Base-by-base conservation (phyloP, 1,140 invertebrate genomes). In the Cotesia typhae region DNA sequence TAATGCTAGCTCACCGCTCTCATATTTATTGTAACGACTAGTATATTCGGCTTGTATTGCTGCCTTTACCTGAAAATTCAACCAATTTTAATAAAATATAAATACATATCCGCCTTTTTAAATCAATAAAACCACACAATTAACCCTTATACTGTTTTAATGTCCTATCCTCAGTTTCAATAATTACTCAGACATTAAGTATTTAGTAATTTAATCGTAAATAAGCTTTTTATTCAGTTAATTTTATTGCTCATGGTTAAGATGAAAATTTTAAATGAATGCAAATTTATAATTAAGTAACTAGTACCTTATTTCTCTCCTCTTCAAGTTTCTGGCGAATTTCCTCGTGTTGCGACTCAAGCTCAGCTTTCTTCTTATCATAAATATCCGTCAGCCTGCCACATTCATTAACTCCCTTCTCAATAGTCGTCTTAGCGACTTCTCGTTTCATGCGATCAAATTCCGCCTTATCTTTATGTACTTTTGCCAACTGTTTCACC, bases 401-500 rank as follows among this genome's bases (percentile, higher is more conserved):
- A 41, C 94, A 90, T 85, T 96, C 94, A 35, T 92, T 90, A 47
- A 96, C 94, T 37, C 94, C 94, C 72, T 93, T 92, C 77, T 94
- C 93, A 53, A 96, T 94, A 1, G 94, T 92, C 57, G 91, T 90
- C 72, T 90, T 91, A 14, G 89, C 90, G 2, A 94, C 91, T 84
- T 94, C 93, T 38, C 93, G 85, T 78, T 94, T 94, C 83, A 93
- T 92, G 76, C 92, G 90, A 73, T 83, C 92, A 74, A 98, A 89
- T 84, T 98, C 96, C 78, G 96, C 95, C 81, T 96, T 94, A 81
- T 98, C 96, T 78, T 90, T 92, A 80, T 95, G 93, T 72, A 91
- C 91, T 77, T 94, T 94, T 12, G 92, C 90, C 63, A 96, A 85
- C 38, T 89, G 90, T 83, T 96, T 96, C 53, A 87, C 81, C 85